Evolutionary conservation across 2,113 vertebrate species (phyloP).

Genomic region (Morone saxatilis): DNA sequence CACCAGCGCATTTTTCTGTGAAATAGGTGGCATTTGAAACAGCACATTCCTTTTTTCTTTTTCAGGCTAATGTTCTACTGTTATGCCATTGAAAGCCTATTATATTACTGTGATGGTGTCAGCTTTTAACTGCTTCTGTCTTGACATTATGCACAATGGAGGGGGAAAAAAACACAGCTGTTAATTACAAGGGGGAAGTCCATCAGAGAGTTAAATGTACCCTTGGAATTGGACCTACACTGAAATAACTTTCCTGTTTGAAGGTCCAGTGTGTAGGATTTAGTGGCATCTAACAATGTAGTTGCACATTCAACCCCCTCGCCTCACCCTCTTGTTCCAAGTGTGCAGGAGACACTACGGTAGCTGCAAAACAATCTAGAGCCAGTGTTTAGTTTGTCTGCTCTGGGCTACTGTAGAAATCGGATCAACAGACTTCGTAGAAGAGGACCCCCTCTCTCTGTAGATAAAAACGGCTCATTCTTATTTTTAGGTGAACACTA

Average conservation of each 20-base stretch:
- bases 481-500: no score
- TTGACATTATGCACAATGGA: constrained; percentile 21
- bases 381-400: no score
- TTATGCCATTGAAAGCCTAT: constrained; percentile 32
- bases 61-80: neutral
- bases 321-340: no score
- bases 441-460: no score
- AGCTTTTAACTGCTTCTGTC: constrained; percentile 23
- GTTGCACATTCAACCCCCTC: no score
- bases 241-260: neutral
- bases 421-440: no score
- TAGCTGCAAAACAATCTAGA: no score
- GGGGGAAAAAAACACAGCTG: neutral
- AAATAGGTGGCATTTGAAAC: constrained; percentile 10
- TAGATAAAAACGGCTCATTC: no score
- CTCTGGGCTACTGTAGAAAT: no score
- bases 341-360: no score
- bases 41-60: constrained; percentile 8
- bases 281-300: no score
- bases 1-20: neutral
- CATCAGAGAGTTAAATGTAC: constrained; percentile 1
- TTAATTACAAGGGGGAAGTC: constrained; percentile 20
- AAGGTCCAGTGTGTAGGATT: no score
- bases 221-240: neutral
- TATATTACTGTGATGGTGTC: constrained; percentile 28